Conservation (phyloP, 2,113 vertebrate genomes). For the Odontesthes bonariensis region DNA sequence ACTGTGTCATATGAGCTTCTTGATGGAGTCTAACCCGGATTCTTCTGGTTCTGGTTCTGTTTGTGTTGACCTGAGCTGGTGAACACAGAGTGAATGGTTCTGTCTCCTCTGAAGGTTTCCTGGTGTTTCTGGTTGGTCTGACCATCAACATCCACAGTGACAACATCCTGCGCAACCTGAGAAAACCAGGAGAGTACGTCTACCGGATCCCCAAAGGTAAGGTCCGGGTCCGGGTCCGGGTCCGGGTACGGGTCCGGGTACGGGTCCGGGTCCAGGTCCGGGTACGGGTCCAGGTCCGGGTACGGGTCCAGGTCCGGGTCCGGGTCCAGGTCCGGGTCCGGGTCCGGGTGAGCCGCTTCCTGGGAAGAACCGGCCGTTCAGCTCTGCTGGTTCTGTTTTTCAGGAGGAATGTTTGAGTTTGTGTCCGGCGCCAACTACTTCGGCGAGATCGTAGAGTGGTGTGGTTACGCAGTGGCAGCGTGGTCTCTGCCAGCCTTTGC, state of each 20-base stretch:
- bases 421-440: conserved; percentile 95
- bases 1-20: too few species aligned
- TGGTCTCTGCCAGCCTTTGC: conserved; percentile 88
- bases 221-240: too few species aligned
- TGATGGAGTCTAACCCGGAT: too few species aligned
- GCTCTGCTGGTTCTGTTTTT: background rate
- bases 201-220: conserved; percentile 90
- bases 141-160: conserved; percentile 95
- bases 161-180: conserved; percentile 85
- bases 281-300: too few species aligned
- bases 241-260: too few species aligned
- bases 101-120: conserved; percentile 78
- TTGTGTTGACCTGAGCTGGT: too few species aligned
- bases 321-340: background rate
- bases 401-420: conserved; percentile 88
- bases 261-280: too few species aligned
- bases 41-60: too few species aligned
- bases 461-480: conserved; percentile 88
- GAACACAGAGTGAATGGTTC: background rate
- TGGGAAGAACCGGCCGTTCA: background rate
- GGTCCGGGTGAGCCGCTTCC: too few species aligned
- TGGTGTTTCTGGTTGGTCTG: conserved; percentile 89
- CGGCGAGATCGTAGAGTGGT: conserved; percentile 95
- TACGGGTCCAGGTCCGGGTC: too few species aligned
- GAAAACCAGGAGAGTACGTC: conserved; percentile 87